phyloP scores from a whole-genome alignment of 2,888 invertebrate species.

The Sipunculus nudus region DNA sequence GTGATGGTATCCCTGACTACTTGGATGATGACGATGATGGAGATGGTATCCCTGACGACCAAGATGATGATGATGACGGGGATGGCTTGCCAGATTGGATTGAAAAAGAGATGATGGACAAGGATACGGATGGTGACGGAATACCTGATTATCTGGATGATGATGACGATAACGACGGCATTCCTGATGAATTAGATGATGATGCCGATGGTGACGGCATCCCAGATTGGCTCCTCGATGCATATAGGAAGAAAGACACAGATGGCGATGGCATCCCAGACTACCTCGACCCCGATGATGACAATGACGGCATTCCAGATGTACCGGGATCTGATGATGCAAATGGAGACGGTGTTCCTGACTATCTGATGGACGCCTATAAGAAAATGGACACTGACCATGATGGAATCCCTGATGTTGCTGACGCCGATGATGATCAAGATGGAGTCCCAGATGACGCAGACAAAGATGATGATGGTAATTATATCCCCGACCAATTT shows the following conservation, averaged over 20 bases:
- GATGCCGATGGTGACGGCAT: conserved; percentile 56
- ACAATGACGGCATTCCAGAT: conserved; percentile 29
- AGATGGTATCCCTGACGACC: conserved; percentile 42
- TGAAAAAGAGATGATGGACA: conserved; percentile 43
- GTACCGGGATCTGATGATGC: conserved; percentile 20
- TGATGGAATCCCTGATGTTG: conserved; percentile 47
- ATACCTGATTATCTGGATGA: conserved; percentile 39
- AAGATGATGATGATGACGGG: conserved; percentile 38
- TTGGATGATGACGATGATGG: conserved; percentile 44
- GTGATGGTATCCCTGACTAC: conserved; percentile 50
- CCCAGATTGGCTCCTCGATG: conserved; percentile 45
- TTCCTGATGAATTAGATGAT: conserved; percentile 40
- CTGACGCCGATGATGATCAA: conserved; percentile 45
- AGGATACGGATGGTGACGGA: conserved; percentile 46
- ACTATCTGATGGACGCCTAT: conserved; percentile 44
- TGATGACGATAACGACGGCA: conserved; percentile 43
- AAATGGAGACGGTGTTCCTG: conserved; percentile 42
- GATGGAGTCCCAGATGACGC: conserved; percentile 56
- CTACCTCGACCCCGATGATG: conserved; percentile 23
- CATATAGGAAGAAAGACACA: conserved; percentile 21
- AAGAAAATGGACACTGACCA: conserved; percentile 41
- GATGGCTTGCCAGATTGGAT: conserved; percentile 46
- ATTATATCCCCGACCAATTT: no score
- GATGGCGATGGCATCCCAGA: conserved; percentile 39
- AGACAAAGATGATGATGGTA: conserved; percentile 45